Evolutionary conservation across 2,113 vertebrate species (phyloP), one percentile per base, ranked within the genome.

Genomic region (Toxostoma redivivum): DNA sequence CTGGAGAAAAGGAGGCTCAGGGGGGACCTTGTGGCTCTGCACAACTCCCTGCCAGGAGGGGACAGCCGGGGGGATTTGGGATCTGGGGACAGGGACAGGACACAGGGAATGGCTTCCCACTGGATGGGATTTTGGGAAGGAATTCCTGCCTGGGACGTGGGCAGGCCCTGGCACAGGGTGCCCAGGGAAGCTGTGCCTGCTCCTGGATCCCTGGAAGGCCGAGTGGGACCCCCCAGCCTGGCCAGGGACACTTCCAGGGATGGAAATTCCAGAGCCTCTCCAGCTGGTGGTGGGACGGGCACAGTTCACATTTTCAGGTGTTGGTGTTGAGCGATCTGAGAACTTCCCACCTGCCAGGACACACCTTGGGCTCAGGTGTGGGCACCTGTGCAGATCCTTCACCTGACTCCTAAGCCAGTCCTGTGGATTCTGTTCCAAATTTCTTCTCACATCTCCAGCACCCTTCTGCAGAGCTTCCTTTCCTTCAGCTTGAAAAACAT

Each of bases 371-470:
- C 9, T n/a, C 4, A 6, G 22, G 19, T 33, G 47, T 58, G 61
- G 40, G 66, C 38, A 38, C 35, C 30, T 13, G 7, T 15, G 9
- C 31, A 33, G 33, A 17, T 61, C 48, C 24, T 0, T 60, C 10
- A 27, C 13, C n/a, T 4, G 0, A 5, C 18, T 53, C 72, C 18
- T 20, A 5, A 27, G 4, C 27, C 18, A 11, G 1, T 56, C 37
- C 58, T 28, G 0, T 2, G 6, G 35, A 31, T 71, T 42, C 21
- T 27, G 13, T n/a, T 19, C 17, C 2, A 3, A 0, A 31, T 56
- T 72, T 48, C 57, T 38, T n/a, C 50, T 17, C 0, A 0, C 8
- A 1, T 28, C 47, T 71, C 3, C 1, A 13, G 1, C 45, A 35
- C 7, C 71, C 45, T 84, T 53, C n/a, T 40, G 1, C 74, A 86